Percentiles rank a stretch among this genome's conserved stretches.
Conservation (phyloP, 2,797 vertebrate genomes). For the Channa striata region DNA sequence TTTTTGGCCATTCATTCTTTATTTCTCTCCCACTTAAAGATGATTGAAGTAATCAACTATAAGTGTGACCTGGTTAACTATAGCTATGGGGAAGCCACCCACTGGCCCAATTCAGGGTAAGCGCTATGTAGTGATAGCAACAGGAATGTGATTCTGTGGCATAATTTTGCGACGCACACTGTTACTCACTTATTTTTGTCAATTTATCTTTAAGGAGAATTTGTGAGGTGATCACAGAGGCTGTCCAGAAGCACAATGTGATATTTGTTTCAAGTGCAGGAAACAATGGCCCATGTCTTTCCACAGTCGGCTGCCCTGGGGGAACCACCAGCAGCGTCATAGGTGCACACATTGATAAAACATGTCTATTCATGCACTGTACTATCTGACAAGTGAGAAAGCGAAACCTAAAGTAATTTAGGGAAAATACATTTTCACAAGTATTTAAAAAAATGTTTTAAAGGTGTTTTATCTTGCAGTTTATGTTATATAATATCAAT, state of each 20-base stretch:
- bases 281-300: slow-evolving; percentile 98
- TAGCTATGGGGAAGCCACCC: slow-evolving; percentile 98
- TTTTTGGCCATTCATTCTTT: not conserved
- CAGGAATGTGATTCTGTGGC: not conserved
- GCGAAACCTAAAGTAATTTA: no score
- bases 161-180: not conserved
- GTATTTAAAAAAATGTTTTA: no score
- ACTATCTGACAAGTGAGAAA: not conserved
- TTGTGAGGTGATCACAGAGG: slow-evolving; percentile 97
- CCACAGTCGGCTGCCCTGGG: slow-evolving; percentile 97
- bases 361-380: not conserved
- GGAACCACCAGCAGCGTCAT: slow-evolving; percentile 97
- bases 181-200: not conserved
- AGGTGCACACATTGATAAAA: slow-evolving; percentile 77
- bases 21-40: slow-evolving; percentile 80
- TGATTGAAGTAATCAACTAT: slow-evolving; percentile 99
- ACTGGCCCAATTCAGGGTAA: slow-evolving; percentile 99
- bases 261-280: slow-evolving; percentile 98
- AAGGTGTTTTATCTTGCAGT: no score
- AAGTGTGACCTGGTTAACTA: slow-evolving; percentile 99
- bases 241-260: slow-evolving; percentile 97
- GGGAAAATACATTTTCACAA: not conserved
- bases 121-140: slow-evolving; percentile 36
- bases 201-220: slow-evolving; percentile 88
- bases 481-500: no score